These are phyloP conservation scores for Drosophila leonis DNA, from an alignment of 2,888 invertebrate genomes.

Conservation along the genomic window DNA sequence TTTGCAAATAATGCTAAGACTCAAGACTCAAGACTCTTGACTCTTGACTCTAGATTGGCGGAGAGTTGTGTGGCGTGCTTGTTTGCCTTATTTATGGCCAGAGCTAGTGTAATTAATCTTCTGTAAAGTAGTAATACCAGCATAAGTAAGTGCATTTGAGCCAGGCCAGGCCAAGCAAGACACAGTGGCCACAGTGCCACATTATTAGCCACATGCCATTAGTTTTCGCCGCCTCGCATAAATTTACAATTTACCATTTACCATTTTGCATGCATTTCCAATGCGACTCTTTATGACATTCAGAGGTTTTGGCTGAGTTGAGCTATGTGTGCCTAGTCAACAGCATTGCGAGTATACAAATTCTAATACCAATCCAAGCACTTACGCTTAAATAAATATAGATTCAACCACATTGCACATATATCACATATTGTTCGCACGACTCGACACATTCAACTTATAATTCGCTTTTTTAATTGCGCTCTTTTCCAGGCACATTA, in stretches of 20 bases:
- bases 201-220: constrained; percentile 67
- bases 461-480: constrained; percentile 4
- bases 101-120: constrained; percentile 71
- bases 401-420: not conserved
- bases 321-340: constrained; percentile 28
- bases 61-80: constrained; percentile 35
- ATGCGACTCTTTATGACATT: constrained; percentile 63
- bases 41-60: constrained; percentile 14
- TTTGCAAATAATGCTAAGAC: constrained; percentile 67
- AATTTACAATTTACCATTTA: constrained; percentile 61
- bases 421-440: not conserved
- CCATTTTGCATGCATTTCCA: constrained; percentile 64
- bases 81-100: constrained; percentile 73
- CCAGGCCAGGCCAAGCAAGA: constrained; percentile 17
- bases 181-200: constrained; percentile 38
- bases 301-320: constrained; percentile 40
- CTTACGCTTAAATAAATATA: constrained; percentile 21
- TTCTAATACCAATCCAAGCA: not conserved
- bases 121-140: constrained; percentile 58
- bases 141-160: constrained; percentile 29
- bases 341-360: constrained; percentile 18
- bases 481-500: constrained; percentile 6
- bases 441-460: not conserved
- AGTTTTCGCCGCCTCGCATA: constrained; percentile 60
- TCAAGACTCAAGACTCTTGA: not conserved